phyloP scores from a whole-genome alignment of 2,888 invertebrate species.

The Tyria jacobaeae region DNA sequence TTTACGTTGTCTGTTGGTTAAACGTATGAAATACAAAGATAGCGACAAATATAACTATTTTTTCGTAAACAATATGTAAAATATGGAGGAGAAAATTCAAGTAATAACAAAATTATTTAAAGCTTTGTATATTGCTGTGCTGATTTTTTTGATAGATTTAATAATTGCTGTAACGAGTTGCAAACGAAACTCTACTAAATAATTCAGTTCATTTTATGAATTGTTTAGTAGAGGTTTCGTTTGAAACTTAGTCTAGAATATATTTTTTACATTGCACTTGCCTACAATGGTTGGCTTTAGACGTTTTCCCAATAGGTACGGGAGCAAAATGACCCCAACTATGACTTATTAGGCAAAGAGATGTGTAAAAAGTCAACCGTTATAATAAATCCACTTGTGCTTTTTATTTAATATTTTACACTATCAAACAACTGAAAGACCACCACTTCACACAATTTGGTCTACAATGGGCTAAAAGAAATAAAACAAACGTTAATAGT shows the following conservation, averaged over 20 bases:
- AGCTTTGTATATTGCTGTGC: slow-evolving; percentile 64
- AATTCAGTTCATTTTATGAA: no score
- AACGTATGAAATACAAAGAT: slow-evolving; percentile 49
- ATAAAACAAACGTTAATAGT: slow-evolving; percentile 27
- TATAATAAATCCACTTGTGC: slow-evolving; percentile 36
- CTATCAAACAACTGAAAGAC: slow-evolving; percentile 18
- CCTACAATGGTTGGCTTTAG: slow-evolving; percentile 28
- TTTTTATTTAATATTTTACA: slow-evolving; percentile 42
- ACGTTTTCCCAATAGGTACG: background rate
- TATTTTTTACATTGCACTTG: slow-evolving; percentile 45
- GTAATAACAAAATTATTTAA: slow-evolving; percentile 59
- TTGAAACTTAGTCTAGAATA: slow-evolving; percentile 45
- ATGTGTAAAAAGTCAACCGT: slow-evolving; percentile 4
- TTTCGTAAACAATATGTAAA: slow-evolving; percentile 52
- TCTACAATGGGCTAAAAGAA: slow-evolving; percentile 2
- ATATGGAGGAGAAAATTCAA: slow-evolving; percentile 50
- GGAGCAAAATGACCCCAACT: background rate
- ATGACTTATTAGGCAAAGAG: background rate
- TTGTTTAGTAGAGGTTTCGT: slow-evolving; percentile 55
- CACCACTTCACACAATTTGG: background rate
- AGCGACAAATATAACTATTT: slow-evolving; percentile 58
- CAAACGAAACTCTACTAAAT: no score
- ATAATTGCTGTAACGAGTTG: slow-evolving; percentile 58
- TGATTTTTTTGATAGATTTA: slow-evolving; percentile 50
- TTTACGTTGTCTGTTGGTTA: slow-evolving; percentile 58